Conservation (phyloP, 2,888 invertebrate genomes). For the Amorpha juglandis region DNA sequence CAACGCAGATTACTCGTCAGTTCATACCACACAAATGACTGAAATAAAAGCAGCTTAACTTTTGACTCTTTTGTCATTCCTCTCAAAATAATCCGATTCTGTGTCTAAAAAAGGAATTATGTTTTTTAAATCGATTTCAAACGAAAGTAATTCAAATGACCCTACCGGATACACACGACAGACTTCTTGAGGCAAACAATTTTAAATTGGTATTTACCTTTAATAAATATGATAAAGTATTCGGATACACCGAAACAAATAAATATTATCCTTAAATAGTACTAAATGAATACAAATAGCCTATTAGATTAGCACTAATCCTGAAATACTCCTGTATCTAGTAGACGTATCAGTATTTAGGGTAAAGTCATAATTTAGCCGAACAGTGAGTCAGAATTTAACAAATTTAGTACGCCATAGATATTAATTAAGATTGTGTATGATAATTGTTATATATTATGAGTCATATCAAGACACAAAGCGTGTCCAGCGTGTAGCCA, state of each 20-base stretch:
- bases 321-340: constrained; percentile 9
- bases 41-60: constrained; percentile 49
- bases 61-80: constrained; percentile 13
- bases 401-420: constrained; percentile 1
- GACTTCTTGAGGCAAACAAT: neutral
- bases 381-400: constrained; percentile 3
- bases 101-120: neutral
- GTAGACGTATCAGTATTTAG: constrained; percentile 1
- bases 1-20: constrained; percentile 53
- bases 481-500: constrained; percentile 44
- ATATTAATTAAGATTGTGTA: constrained; percentile 23
- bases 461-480: constrained; percentile 43
- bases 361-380: neutral
- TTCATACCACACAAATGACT: constrained; percentile 56
- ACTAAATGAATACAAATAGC: constrained; percentile 13
- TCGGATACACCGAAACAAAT: neutral
- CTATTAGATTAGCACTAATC: constrained; percentile 16
- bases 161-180: neutral
- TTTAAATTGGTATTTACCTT: neutral
- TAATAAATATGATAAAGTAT: neutral
- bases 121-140: neutral
- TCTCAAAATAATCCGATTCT: neutral
- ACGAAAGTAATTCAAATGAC: neutral
- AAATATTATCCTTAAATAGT: constrained; percentile 5
- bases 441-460: constrained; percentile 31